Conservation (phyloP, 1,140 invertebrate genomes). For the Nomia melanderi region DNA sequence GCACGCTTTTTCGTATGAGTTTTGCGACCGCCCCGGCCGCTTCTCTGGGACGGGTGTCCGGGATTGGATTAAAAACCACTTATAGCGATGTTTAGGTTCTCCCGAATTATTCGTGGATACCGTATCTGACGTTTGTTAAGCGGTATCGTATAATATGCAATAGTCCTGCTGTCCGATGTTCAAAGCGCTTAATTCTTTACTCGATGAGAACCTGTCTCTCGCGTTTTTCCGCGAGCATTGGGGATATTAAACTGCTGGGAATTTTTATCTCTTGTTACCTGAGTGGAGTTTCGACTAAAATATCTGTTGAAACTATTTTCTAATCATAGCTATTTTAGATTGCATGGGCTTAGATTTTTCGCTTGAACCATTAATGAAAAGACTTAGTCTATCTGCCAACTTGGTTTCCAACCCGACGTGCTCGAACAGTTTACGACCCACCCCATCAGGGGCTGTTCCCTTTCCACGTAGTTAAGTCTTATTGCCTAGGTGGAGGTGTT, state of each 20-base stretch:
- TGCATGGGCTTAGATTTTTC: too few relatives aligned
- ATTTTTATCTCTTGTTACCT: too few relatives aligned
- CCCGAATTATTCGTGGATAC: background rate
- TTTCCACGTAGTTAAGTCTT: slow-evolving; percentile 46
- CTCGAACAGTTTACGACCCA: slow-evolving; percentile 36
- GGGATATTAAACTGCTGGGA: too few relatives aligned
- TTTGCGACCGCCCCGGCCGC: background rate
- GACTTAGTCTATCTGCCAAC: slow-evolving; percentile 1
- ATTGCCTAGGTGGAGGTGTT: slow-evolving; percentile 35
- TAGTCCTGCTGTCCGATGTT: too few relatives aligned
- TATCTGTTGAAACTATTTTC: too few relatives aligned
- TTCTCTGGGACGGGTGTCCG: background rate
- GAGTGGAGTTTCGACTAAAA: too few relatives aligned
- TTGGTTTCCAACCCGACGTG: slow-evolving; percentile 12
- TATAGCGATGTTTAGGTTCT: background rate
- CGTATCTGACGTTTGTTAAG: background rate
- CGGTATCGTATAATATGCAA: background rate
- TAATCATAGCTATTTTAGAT: too few relatives aligned
- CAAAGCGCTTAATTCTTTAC: too few relatives aligned
- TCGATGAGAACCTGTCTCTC: too few relatives aligned
- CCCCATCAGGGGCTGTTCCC: slow-evolving; percentile 25
- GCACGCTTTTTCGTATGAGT: background rate
- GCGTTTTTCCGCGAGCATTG: too few relatives aligned
- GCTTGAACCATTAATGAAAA: background rate
- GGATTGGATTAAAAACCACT: background rate